Base-by-base conservation (phyloP, 2,113 vertebrate genomes). In the Camarhynchus parvulus region DNA sequence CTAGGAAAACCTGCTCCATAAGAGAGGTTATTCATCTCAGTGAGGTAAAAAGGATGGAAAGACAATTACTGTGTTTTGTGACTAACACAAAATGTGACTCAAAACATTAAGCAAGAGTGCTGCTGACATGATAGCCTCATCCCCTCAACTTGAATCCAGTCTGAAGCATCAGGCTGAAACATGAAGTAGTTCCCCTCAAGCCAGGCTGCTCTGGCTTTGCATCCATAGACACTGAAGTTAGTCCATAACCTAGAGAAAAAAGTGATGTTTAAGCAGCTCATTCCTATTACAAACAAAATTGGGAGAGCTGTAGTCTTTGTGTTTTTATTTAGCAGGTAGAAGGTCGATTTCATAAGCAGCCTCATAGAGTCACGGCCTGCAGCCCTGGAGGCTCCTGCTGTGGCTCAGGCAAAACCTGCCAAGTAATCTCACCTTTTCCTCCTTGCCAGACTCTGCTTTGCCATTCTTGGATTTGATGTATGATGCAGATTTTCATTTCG, bases 81-180 rank as follows among this genome's bases (percentile, higher is more conserved):
- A 86, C 79, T 91, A 61, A 97, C 22, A 67, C 47, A 92, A 85
- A 91, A 23, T 15, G 31, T 96, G 95, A 97, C 92, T 97, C 92
- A 92, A 96, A 87, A 49, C 12, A 37, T 94, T 90, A 83, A 94
- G 89, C 83, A 96, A 96, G 64, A 91, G 76, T 85, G 87, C 74
- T 88, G 91, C 84, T 96, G 92, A 94, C 3, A 17, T 67, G 78
- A 92, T 94, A 81, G 56, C 28, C 58, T 95, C 58, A 63, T 94
- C 83, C 86, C 87, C 31, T 44, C 69, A 53, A 42, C 41, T 88
- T 93, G 64, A 96, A 87, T 83, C 83, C 74, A 61, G 35, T 42
- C 23, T 88, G 89, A 88, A 37, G 7, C 23, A 4, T 67, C 66
- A 58, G 22, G 58, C 44, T 68, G 83, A 79, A 72, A 76, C 14